Conservation (phyloP, 2,888 invertebrate genomes). For the Pollenia amentaria region DNA sequence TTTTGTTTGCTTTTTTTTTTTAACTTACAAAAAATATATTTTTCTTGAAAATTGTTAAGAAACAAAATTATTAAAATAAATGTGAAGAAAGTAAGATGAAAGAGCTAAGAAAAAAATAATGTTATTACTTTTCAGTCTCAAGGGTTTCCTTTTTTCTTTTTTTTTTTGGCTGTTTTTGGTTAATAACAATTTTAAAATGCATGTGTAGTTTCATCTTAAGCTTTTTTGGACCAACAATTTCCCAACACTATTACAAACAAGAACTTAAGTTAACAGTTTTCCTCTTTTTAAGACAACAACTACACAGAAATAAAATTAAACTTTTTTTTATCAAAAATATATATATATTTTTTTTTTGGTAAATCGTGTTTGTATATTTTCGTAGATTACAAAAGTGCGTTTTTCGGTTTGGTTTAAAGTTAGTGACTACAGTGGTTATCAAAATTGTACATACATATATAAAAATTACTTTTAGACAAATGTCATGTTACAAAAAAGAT, state of each 20-base stretch:
- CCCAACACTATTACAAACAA: constrained; percentile 25
- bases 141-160: constrained; percentile 52
- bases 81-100: constrained; percentile 15
- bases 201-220: constrained; percentile 50
- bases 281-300: constrained; percentile 51
- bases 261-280: constrained; percentile 47
- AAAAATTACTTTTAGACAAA: too few species aligned
- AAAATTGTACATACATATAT: not conserved
- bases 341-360: not conserved
- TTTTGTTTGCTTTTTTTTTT: constrained; percentile 2
- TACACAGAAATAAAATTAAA: constrained; percentile 59
- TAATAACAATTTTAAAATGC: constrained; percentile 48
- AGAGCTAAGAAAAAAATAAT: constrained; percentile 46
- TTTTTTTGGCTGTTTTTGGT: not conserved
- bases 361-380: constrained; percentile 15
- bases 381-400: not conserved
- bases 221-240: constrained; percentile 1
- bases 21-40: not conserved
- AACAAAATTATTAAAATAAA: constrained; percentile 30
- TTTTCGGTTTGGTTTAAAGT: not conserved
- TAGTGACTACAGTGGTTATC: not conserved
- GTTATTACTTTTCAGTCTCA: constrained; percentile 71
- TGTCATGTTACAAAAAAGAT: too few species aligned
- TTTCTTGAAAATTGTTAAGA: not conserved
- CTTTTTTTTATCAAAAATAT: constrained; percentile 26